Percentiles rank a stretch among this genome's conserved stretches.
Evolutionary conservation across 1,140 invertebrate species (phyloP).

Genomic region (Drosophila orena): DNA sequence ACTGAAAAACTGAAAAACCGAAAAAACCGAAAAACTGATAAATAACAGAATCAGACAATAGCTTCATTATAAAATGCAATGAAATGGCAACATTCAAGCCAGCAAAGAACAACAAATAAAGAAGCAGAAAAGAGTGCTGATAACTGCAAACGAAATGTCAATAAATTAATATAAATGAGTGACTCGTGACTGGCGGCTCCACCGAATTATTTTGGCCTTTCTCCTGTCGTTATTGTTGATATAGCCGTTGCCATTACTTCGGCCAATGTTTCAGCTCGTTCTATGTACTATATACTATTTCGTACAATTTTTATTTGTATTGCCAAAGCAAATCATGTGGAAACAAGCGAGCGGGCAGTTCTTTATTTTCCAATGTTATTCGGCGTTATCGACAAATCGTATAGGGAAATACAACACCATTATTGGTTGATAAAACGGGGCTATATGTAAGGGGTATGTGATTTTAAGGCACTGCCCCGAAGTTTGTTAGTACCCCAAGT

Average conservation of each 20-base stretch:
- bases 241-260: slow-evolving; percentile 6
- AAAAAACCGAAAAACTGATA: slow-evolving; percentile 7
- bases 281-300: too few species aligned
- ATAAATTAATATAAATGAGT: slow-evolving; percentile 82
- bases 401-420: slow-evolving; percentile 38
- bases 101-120: slow-evolving; percentile 35
- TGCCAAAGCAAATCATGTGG: slow-evolving; percentile 19
- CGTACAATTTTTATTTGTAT: slow-evolving; percentile 1
- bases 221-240: slow-evolving; percentile 17
- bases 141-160: slow-evolving; percentile 69
- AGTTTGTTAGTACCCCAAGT: slow-evolving; percentile 23
- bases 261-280: neutral
- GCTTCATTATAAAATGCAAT: slow-evolving; percentile 42
- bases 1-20: neutral
- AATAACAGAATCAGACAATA: slow-evolving; percentile 10
- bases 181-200: slow-evolving; percentile 63
- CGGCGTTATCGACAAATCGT: slow-evolving; percentile 46
- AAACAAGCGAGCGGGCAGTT: slow-evolving; percentile 11
- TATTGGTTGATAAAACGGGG: slow-evolving; percentile 13
- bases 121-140: slow-evolving; percentile 44
- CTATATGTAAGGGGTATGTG: neutral
- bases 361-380: slow-evolving; percentile 43
- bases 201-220: slow-evolving; percentile 27
- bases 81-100: slow-evolving; percentile 19
- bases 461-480: slow-evolving; percentile 17